Evolutionary conservation across 2,113 vertebrate genomes (phyloP), one percentile per base, ranked within the genome.

Genomic region (Hipposideros armiger): DNA sequence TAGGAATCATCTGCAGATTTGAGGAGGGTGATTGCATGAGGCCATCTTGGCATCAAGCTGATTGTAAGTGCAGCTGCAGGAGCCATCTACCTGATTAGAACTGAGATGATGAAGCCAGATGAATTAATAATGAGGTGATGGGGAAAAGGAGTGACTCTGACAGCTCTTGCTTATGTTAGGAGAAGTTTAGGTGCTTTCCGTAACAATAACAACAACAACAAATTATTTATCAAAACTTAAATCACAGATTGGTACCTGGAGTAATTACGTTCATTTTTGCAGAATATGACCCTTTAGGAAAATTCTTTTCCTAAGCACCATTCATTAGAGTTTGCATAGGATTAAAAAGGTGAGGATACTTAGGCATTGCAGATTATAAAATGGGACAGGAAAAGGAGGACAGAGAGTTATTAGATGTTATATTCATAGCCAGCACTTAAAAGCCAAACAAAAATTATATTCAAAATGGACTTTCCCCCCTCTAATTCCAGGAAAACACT

Each of bases 41-140:
- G 88, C 78, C 47, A 0, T 85, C 74, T 89, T 78, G 87, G 95
- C 52, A 52, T 70, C 17, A 24, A 88, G 92, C 80, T 98, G 96
- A 97, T 97, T 96, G 24, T 95, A 97, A 98, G 76, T 94, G 82
- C 76, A 90, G 95, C 78, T 1, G 22, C 72, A 90, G 94, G 91
- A 97, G 60, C 77, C 83, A 87, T 95, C 42, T 86, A 69, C 60
- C 95, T 94, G 94, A 96, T 98, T 98, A 98, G 97, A 97, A 95
- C 40, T 73, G 76, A 97, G 95, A 97, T 97, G 93, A 93, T 96
- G 95, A 97, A 97, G 42, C 74, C 84, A 64, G 92, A 98, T 95
- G 96, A 97, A 87, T 96, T 91, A 96, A 72, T 97, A 97, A 98
- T 85, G 90, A 97, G 81, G 42, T 96, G 58, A 40, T 86, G 84